phyloP scores from a whole-genome alignment of 1,140 invertebrate species.

The Coelopa frigida region DNA sequence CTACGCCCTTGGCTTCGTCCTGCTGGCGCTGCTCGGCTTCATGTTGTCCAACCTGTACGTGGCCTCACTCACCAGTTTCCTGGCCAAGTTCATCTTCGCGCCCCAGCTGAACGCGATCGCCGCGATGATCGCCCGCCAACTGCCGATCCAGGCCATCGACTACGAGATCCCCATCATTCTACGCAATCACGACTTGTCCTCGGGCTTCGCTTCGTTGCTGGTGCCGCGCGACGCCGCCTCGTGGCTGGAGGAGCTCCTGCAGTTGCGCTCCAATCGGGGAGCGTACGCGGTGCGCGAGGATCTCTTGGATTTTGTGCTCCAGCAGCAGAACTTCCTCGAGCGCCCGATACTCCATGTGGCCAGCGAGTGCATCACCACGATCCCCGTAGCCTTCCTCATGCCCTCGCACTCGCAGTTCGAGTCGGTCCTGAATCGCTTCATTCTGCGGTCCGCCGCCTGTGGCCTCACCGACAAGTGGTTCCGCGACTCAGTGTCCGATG shows the following conservation, averaged over 20 bases:
- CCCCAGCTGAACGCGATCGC: slow-evolving; percentile 1
- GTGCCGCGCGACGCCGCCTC: not conserved
- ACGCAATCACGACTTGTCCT: slow-evolving; percentile 4
- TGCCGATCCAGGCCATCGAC: slow-evolving; percentile 3
- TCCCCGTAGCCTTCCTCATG: slow-evolving; percentile 13
- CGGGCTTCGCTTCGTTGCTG: slow-evolving; percentile 1
- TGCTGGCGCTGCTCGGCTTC: slow-evolving; percentile 6
- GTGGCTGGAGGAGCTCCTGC: slow-evolving; percentile 5
- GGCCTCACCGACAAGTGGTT: slow-evolving; percentile 12
- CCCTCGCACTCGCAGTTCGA: slow-evolving; percentile 11
- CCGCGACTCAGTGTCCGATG: not conserved
- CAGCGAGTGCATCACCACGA: slow-evolving; percentile 11
- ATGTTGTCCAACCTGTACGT: slow-evolving; percentile 15
- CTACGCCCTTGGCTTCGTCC: not conserved
- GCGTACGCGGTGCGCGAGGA: slow-evolving; percentile 7
- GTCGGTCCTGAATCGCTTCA: slow-evolving; percentile 11
- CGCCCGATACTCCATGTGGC: not conserved
- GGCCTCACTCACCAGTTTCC: slow-evolving; percentile 12
- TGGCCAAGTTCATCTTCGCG: slow-evolving; percentile 4
- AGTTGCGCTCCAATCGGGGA: not conserved
- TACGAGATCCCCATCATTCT: slow-evolving; percentile 12
- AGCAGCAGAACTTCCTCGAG: slow-evolving; percentile 5
- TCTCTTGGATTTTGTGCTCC: slow-evolving; percentile 3
- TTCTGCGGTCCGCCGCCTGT: slow-evolving; percentile 1
- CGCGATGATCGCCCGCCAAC: slow-evolving; percentile 1